Percentiles rank a stretch among this genome's conserved stretches.
Conservation (phyloP, 2,797 vertebrate genomes). For the Gymnothorax reevesii region DNA sequence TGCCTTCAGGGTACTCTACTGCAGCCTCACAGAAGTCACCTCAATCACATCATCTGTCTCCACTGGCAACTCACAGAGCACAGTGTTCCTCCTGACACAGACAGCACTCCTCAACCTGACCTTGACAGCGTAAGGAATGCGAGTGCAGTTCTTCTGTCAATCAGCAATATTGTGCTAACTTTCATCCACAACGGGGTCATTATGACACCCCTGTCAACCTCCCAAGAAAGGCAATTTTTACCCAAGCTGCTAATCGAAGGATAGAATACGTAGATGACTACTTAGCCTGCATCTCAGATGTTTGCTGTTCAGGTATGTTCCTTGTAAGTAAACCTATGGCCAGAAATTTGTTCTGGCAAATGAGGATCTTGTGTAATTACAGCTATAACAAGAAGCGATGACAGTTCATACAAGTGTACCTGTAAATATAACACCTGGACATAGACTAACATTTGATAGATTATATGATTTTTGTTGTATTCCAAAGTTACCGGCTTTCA, state of each 20-base stretch:
- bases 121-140: not conserved
- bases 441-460: not conserved
- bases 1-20: not conserved
- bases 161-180: not conserved
- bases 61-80: not conserved
- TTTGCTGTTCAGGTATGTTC: not conserved
- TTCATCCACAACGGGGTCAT: not conserved
- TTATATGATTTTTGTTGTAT: not conserved
- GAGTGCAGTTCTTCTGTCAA: not conserved
- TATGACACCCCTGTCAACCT: not conserved
- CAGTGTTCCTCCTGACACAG: conserved; percentile 4
- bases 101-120: not conserved
- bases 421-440: not conserved
- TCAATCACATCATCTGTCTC: not conserved
- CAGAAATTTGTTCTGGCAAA: not conserved
- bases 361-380: not conserved
- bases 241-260: not conserved
- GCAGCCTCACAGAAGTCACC: not conserved
- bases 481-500: not conserved
- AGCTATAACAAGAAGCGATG: not conserved
- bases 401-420: not conserved
- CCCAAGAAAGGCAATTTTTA: not conserved
- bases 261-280: not conserved
- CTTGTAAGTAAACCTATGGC: not conserved
- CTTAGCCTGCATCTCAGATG: not conserved